Percentiles rank a stretch among this genome's conserved stretches.
These are phyloP conservation scores for Corydoras sp. DNA, from an alignment of 2,113 vertebrate genomes.

Conservation along the genomic window DNA sequence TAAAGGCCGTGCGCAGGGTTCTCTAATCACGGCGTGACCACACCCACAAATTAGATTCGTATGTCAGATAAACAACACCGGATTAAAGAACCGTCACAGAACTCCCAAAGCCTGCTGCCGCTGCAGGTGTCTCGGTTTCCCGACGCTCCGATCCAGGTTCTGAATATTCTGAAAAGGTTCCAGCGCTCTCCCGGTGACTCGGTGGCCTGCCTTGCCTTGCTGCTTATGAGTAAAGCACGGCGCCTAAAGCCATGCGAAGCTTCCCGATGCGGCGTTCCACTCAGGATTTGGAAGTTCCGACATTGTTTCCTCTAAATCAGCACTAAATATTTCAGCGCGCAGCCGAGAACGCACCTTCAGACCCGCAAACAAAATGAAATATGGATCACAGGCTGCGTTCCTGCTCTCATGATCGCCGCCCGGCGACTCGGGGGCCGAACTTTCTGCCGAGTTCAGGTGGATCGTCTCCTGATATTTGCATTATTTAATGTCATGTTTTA, in stretches of 20 bases:
- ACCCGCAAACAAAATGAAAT: slow-evolving; percentile 44
- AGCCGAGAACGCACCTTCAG: neutral
- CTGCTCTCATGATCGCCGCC: slow-evolving; percentile 19
- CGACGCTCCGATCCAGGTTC: too few species aligned
- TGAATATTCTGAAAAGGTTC: neutral
- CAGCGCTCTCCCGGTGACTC: neutral
- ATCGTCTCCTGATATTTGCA: slow-evolving; percentile 40
- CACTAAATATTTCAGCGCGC: slow-evolving; percentile 40
- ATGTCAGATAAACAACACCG: too few species aligned
- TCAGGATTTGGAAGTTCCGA: neutral
- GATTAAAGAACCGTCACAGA: too few species aligned
- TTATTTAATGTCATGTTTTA: slow-evolving; percentile 47
- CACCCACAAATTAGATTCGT: too few species aligned
- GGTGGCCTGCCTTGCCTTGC: neutral
- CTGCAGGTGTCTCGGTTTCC: too few species aligned
- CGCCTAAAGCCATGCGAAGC: slow-evolving; percentile 36
- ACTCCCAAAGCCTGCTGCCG: too few species aligned
- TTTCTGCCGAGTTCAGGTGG: slow-evolving; percentile 34
- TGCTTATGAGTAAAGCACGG: slow-evolving; percentile 35
- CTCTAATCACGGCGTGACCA: too few species aligned
- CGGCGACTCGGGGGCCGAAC: slow-evolving; percentile 14
- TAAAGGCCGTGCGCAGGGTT: too few species aligned
- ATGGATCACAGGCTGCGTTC: slow-evolving; percentile 40
- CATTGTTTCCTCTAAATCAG: slow-evolving; percentile 26
- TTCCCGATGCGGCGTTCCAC: slow-evolving; percentile 4